Evolutionary conservation across 2,113 vertebrate species (phyloP).

Genomic region (Microtus montanus): DNA sequence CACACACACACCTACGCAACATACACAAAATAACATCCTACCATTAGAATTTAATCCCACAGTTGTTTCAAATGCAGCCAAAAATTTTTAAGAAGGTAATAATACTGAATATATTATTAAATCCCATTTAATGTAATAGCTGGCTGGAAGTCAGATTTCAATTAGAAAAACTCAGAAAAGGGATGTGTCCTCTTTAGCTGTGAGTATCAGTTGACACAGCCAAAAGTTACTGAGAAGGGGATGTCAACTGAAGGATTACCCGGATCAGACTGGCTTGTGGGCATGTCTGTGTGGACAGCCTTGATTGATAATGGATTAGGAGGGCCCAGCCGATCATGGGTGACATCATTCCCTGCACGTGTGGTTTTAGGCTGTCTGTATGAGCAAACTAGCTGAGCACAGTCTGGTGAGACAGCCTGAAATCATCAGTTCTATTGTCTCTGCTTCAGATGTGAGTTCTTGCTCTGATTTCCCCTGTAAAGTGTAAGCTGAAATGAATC

Average conservation of each 20-base stretch:
- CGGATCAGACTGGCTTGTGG: neutral
- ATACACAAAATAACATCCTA: neutral
- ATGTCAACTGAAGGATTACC: neutral
- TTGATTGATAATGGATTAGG: neutral
- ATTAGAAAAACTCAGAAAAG: neutral
- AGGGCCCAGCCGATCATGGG: neutral
- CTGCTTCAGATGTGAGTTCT: neutral
- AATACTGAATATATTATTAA: neutral
- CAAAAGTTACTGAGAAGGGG: neutral
- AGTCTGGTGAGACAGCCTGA: neutral
- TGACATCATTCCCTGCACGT: neutral
- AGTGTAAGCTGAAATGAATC: too few species aligned
- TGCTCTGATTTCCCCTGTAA: neutral
- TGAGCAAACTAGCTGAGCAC: neutral
- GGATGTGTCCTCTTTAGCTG: neutral
- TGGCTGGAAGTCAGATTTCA: neutral
- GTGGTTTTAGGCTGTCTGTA: neutral
- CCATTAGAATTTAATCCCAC: neutral
- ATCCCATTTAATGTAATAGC: neutral
- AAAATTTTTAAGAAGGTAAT: neutral
- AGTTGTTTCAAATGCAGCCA: slow-evolving; percentile 2
- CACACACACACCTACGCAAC: neutral
- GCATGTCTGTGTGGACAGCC: too few species aligned
- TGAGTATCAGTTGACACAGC: neutral
- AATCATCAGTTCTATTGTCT: too few species aligned